phyloP scores from a whole-genome alignment of 1,140 invertebrate genomes.

The Drosophila virilis region DNA sequence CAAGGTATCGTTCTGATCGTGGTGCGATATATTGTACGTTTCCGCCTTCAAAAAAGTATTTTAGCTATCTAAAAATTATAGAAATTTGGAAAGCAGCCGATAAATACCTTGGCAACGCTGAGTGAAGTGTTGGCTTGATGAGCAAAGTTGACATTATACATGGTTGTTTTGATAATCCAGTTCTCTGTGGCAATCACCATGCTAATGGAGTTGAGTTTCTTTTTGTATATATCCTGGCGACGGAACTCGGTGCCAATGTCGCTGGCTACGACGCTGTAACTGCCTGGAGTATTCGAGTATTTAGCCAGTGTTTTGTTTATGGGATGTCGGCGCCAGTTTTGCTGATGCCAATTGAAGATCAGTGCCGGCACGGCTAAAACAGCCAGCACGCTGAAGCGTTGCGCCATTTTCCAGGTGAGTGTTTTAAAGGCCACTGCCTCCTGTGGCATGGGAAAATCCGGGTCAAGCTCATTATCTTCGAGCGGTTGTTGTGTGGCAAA shows the following conservation, averaged over 20 bases:
- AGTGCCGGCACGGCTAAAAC: constrained; percentile 78
- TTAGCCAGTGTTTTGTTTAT: constrained; percentile 88
- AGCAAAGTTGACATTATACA: constrained; percentile 90
- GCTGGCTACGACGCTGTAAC: constrained; percentile 89
- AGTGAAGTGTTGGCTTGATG: constrained; percentile 92
- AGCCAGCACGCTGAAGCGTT: constrained; percentile 83
- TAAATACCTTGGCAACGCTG: constrained; percentile 87
- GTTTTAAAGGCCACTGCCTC: constrained; percentile 84
- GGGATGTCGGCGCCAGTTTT: constrained; percentile 90
- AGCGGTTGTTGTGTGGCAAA: constrained; percentile 77
- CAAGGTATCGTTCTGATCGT: constrained; percentile 87
- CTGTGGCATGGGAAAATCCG: constrained; percentile 79
- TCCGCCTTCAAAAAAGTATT: constrained; percentile 86
- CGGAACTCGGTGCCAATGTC: constrained; percentile 92
- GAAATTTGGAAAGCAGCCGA: neutral
- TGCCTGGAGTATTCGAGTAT: constrained; percentile 87
- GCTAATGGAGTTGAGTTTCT: constrained; percentile 88
- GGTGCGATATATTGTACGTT: constrained; percentile 88
- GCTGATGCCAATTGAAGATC: constrained; percentile 88
- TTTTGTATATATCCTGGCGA: constrained; percentile 83
- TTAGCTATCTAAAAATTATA: neutral
- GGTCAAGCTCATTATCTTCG: constrained; percentile 80
- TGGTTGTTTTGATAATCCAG: constrained; percentile 94
- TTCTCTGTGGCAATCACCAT: constrained; percentile 92
- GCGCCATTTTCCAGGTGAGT: constrained; percentile 80